These are phyloP conservation scores for Exephanes ischioxanthus DNA, from an alignment of 2,888 invertebrate genomes.

Conservation along the genomic window DNA sequence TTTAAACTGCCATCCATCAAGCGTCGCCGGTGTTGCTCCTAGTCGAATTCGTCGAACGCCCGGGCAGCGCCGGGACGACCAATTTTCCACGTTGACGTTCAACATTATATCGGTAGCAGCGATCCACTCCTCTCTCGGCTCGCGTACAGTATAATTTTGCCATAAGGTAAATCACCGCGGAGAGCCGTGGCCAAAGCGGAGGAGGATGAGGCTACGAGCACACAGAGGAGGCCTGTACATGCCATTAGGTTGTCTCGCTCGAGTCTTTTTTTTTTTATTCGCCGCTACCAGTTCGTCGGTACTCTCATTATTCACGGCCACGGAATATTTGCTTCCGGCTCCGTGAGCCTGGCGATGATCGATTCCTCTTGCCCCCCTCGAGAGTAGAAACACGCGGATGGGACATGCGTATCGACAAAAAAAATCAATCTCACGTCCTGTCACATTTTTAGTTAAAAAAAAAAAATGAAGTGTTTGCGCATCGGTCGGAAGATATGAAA, in stretches of 20 bases:
- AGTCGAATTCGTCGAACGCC: conserved; percentile 24
- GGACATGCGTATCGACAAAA: conserved; percentile 6
- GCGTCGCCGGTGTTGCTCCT: conserved; percentile 25
- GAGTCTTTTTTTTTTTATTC: conserved; percentile 23
- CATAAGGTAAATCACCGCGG: conserved; percentile 70
- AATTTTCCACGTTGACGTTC: conserved; percentile 67
- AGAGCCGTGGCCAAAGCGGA: conserved; percentile 25
- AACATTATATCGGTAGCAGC: conserved; percentile 65
- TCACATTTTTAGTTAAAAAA: background rate
- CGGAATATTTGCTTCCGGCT: conserved; percentile 62
- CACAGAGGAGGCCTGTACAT: conserved; percentile 47
- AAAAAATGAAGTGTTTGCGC: background rate
- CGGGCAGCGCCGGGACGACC: conserved; percentile 42
- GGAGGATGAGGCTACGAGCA: conserved; percentile 4
- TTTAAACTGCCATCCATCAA: conserved; percentile 65
- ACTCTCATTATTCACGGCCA: conserved; percentile 57
- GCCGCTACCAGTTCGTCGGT: background rate
- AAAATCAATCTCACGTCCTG: conserved; percentile 25
- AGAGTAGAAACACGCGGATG: conserved; percentile 13
- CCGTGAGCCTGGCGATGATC: conserved; percentile 52
- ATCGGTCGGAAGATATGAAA: background rate
- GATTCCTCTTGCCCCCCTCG: conserved; percentile 47
- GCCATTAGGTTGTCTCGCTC: conserved; percentile 65
- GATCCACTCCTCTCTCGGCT: conserved; percentile 42
- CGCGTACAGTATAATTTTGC: conserved; percentile 72